Percentiles rank a stretch among this genome's conserved stretches.
Evolutionary conservation across 2,113 vertebrate genomes (phyloP).

Genomic region (Malurus melanocephalus): DNA sequence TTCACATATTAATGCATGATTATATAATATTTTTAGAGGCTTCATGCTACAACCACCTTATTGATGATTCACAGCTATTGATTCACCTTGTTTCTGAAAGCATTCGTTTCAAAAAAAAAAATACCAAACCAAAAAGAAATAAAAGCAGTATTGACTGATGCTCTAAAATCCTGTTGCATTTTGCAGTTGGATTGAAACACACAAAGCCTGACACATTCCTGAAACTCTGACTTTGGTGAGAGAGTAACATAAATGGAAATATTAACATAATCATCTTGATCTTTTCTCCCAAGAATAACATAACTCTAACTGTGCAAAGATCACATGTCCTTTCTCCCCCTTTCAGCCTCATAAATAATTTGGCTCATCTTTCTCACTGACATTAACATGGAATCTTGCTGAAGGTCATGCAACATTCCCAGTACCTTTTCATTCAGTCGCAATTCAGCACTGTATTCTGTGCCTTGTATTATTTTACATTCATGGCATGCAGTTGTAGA

Average conservation of each 20-base stretch:
- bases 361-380: constrained; percentile 11
- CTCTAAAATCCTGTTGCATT: neutral
- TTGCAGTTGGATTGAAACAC: constrained; percentile 10
- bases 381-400: neutral
- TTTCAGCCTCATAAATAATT: constrained; percentile 39
- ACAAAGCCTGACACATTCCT: constrained; percentile 9
- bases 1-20: neutral
- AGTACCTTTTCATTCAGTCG: neutral
- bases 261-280: neutral
- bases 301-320: constrained; percentile 1
- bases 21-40: neutral
- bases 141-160: neutral
- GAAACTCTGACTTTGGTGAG: neutral
- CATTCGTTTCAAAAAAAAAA: neutral
- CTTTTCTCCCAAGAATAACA: constrained; percentile 14
- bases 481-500: neutral
- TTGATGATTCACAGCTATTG: neutral
- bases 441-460: neutral
- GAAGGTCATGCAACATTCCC: neutral
- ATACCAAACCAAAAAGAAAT: neutral
- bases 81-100: constrained; percentile 32
- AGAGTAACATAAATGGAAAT: neutral
- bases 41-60: neutral
- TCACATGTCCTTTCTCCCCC: neutral
- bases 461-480: neutral